Percentiles rank a stretch among this genome's conserved stretches.
Conservation (phyloP, 2,113 vertebrate species). For the Melospiza georgiana region DNA sequence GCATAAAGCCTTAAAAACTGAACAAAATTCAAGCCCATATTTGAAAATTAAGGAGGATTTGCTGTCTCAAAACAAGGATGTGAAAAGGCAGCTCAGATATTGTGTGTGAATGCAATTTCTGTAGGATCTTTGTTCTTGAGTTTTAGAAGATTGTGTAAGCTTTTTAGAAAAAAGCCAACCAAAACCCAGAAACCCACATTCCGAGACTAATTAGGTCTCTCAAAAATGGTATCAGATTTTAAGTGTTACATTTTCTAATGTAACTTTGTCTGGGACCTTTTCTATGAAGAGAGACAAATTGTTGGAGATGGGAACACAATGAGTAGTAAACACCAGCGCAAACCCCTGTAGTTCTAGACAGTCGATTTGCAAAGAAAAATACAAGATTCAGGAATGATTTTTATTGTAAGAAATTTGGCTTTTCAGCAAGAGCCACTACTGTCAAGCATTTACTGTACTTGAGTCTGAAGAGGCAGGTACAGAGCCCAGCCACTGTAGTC, state of each 20-base stretch:
- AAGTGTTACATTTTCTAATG: constrained; percentile 17
- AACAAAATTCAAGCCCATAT: neutral
- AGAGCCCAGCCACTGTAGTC: constrained; percentile 71
- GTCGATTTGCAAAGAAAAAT: neutral
- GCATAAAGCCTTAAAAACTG: neutral
- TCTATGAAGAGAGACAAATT: neutral
- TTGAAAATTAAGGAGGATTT: neutral
- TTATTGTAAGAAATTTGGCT: neutral
- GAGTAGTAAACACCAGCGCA: constrained; percentile 16
- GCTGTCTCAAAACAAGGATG: neutral
- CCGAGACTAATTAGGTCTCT: constrained; percentile 17
- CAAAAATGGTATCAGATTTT: constrained; percentile 21
- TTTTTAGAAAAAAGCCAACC: neutral
- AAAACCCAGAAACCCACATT: constrained; percentile 24
- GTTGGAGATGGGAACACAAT: constrained; percentile 4
- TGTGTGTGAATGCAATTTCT: neutral
- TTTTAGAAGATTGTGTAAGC: neutral
- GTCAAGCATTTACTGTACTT: constrained; percentile 42
- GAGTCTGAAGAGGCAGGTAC: constrained; percentile 41
- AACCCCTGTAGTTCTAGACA: neutral
- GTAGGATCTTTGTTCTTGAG: neutral
- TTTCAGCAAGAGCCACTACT: constrained; percentile 21
- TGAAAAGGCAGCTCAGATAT: neutral
- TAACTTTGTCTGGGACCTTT: constrained; percentile 29
- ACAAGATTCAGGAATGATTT: neutral